Percentiles rank a stretch among this genome's conserved stretches.
These are phyloP conservation scores for Falcaria lacertinaria DNA, from an alignment of 2,888 invertebrate genomes.

Conservation along the genomic window DNA sequence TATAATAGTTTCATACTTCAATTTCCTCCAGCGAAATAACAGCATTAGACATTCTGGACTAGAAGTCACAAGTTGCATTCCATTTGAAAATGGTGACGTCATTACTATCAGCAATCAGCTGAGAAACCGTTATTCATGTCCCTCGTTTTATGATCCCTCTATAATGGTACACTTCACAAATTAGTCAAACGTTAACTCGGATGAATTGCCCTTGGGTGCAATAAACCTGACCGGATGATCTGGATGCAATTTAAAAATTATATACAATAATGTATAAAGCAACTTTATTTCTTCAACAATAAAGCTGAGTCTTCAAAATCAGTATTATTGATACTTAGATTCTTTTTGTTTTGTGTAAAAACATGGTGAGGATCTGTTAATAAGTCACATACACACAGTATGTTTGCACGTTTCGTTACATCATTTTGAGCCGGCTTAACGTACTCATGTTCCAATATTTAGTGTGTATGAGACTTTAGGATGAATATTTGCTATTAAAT, in stretches of 20 bases:
- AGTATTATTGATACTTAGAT: conserved; percentile 11
- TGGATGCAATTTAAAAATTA: conserved; percentile 55
- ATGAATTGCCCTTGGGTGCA: conserved; percentile 71
- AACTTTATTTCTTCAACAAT: conserved; percentile 11
- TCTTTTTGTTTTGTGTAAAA: conserved; percentile 18
- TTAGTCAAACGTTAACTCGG: conserved; percentile 75
- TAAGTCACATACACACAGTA: conserved; percentile 62
- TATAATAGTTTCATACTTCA: no score
- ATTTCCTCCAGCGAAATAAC: no score
- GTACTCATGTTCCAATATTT: conserved; percentile 68
- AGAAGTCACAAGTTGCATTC: conserved; percentile 5
- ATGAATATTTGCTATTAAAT: conserved; percentile 69
- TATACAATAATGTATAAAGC: conserved; percentile 9
- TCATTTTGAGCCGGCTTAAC: conserved; percentile 72
- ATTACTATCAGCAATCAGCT: conserved; percentile 43
- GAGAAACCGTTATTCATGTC: conserved; percentile 45
- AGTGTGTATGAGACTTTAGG: conserved; percentile 69
- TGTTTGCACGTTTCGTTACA: conserved; percentile 73
- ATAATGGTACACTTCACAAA: conserved; percentile 67
- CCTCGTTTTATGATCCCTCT: conserved; percentile 55
- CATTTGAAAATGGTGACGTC: conserved; percentile 9
- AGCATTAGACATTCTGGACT: no score
- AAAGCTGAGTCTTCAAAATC: conserved; percentile 20
- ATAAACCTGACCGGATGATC: conserved; percentile 67
- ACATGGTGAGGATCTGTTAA: conserved; percentile 69